Percentiles rank a stretch among this genome's conserved stretches.
Evolutionary conservation across 2,888 invertebrate species (phyloP).

Genomic region (Molorchus minor): DNA sequence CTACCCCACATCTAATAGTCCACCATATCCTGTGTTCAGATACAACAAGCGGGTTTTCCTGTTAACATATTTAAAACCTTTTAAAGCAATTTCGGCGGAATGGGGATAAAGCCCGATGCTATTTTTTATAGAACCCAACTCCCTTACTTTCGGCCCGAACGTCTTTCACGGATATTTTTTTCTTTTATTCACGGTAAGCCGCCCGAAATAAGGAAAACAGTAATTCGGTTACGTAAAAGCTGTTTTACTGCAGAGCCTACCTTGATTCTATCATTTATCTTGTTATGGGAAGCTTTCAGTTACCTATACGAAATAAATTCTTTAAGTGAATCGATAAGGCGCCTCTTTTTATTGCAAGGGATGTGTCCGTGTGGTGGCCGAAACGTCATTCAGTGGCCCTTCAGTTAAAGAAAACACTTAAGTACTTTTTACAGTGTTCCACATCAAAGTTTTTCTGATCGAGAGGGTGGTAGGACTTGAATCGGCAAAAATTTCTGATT

Average conservation of each 20-base stretch:
- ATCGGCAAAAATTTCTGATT: too few species aligned
- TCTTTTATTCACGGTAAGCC: neutral
- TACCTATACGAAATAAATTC: slow-evolving; percentile 27
- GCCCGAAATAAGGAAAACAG: neutral
- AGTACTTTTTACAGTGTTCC: too few species aligned
- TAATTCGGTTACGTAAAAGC: neutral
- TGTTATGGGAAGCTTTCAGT: slow-evolving; percentile 29
- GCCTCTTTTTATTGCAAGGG: slow-evolving; percentile 23
- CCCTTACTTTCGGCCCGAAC: neutral
- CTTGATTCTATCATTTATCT: slow-evolving; percentile 24
- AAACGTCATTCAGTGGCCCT: neutral
- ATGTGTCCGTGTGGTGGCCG: slow-evolving; percentile 13
- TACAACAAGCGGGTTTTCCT: too few species aligned
- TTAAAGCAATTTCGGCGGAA: neutral
- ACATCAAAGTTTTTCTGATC: too few species aligned
- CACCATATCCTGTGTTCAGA: too few species aligned
- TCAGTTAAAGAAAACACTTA: neutral
- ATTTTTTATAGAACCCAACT: neutral
- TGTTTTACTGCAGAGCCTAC: neutral
- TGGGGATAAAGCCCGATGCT: neutral
- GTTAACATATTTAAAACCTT: too few species aligned
- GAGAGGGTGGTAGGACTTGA: too few species aligned
- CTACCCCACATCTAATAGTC: too few species aligned
- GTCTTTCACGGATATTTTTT: neutral
- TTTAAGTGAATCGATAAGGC: slow-evolving; percentile 27